Base-by-base conservation (phyloP, 2,797 vertebrate species). In the Crax fasciolata region DNA sequence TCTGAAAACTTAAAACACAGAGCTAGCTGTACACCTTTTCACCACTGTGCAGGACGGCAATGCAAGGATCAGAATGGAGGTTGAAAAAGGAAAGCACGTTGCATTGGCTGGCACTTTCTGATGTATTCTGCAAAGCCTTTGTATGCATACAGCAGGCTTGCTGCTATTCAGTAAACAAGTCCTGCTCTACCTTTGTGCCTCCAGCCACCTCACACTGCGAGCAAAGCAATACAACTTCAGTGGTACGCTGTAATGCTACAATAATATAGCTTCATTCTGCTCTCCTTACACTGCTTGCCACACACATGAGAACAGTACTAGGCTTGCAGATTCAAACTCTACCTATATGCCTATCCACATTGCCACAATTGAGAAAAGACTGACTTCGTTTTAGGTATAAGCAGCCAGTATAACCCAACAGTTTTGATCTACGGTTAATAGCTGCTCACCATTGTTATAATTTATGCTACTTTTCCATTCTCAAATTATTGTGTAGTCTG, bases 271-370 rank as follows among this genome's bases (percentile, higher is more conserved):
- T 72, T 78, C 14, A 48, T 52, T 68, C 44, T 90, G 81, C 17
- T 58, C 11, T 28, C 63, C 13, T 61, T 71, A 41, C 5, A 63
- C 1, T 16, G 35, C 27, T 27, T 71, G 48, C 43, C 30, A 46
- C 5, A 16, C 5, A 63, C 4, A n/a, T n/a, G 46, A n/a, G 43
- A 76, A 65, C 32, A 58, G 30, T 12, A 20, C 10, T 57, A 52
- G n/a, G 23, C 30, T 67, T 77, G 41, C 1, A 1, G 52, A 32
- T 2, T 3, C 5, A 7, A 10, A 20, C 20, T 48, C 20, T 23
- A 73, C 23, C 0, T 18, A 49, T 30, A 8, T 7, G 13, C 19
- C 13, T 30, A 46, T n/a, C 15, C 2, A 0, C 28, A 25, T 3
- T 11, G 63, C 12, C 32, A 62, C 38, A 24, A n/a, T 11, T 32